Base-by-base conservation (phyloP, 2,888 invertebrate genomes). In the Eupithecia subfuscata region DNA sequence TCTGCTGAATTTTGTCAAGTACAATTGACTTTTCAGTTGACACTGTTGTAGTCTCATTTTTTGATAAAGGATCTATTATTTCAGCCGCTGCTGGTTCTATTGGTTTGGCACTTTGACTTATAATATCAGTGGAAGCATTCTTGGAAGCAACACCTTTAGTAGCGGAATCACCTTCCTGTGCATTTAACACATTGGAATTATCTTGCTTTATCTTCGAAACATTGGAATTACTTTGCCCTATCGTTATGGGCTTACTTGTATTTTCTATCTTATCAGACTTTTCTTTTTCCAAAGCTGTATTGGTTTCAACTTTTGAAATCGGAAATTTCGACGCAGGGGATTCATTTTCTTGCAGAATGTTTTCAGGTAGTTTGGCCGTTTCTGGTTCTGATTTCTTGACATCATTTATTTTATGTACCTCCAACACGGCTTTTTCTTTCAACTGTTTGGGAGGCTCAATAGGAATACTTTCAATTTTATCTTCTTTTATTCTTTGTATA, bases 371-470 rank as follows among this genome's bases (percentile, higher is more conserved):
- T 56, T 16, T 22, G 12, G 64, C 69, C 22, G 65, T 14, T 6
- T 65, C 60, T 25, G 37, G 25, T 56, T 74, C 70, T 37, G n/a
- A 14, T 72, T 52, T 14, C 2, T 63, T 48, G 60, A 60, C 14
- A 67, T 69, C 45, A 71, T 75, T 34, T n/a, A 34, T 14, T 68
- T 52, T 60, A 63, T 56, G 34, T 70, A 64, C 16, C 22, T 74
- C 70, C 4, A 69, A 60, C 2, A 69, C 45, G 48, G 25, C 43
- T n/a, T 70, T 69, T 37, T 45, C 16, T 72, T 70, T 68, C 3
- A 40, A 43, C 69, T 65, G 22, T n/a, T 69, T 65, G 52, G 65
- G 14, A 67, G 70, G 60, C 69, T 69, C 30, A 73, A 18, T 18
- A 48, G 45, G 11, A 43, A 11, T 43, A 43, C 6, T 25, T 63